phyloP scores from a whole-genome alignment of 2,888 invertebrate species.

The Girardia tigrina region DNA sequence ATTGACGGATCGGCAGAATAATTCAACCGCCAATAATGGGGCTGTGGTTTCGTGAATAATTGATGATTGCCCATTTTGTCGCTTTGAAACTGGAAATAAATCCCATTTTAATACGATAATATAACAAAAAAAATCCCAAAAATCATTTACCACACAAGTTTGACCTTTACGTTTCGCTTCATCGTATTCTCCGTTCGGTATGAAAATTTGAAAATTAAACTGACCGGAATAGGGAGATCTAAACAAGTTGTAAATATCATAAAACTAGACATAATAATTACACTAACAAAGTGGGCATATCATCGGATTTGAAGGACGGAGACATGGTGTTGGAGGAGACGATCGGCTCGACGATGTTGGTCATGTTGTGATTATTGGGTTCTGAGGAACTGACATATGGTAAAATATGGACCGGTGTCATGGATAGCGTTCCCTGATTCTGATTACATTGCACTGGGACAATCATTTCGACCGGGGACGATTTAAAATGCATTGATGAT shows the following conservation, averaged over 20 bases:
- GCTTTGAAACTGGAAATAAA: neutral
- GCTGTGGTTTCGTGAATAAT: slow-evolving; percentile 4
- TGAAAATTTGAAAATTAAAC: neutral
- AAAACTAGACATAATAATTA: neutral
- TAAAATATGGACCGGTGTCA: neutral
- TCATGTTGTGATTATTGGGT: neutral
- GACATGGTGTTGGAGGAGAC: slow-evolving; percentile 7
- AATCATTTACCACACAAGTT: neutral
- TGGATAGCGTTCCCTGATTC: neutral
- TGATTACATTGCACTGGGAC: neutral
- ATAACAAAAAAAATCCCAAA: neutral
- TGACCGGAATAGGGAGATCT: neutral
- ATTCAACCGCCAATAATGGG: slow-evolving; percentile 16
- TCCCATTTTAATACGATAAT: no score
- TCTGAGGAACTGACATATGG: neutral
- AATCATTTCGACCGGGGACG: neutral
- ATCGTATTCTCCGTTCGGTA: neutral
- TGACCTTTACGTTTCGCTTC: neutral
- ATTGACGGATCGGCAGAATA: neutral
- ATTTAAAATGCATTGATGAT: neutral
- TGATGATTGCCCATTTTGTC: slow-evolving; percentile 17
- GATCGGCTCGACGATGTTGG: neutral
- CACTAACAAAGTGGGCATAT: neutral
- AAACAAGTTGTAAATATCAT: neutral
- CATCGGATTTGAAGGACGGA: neutral